These are phyloP conservation scores for Sebastes matsubarae DNA, from an alignment of 2,797 vertebrate genomes.

Conservation along the genomic window DNA sequence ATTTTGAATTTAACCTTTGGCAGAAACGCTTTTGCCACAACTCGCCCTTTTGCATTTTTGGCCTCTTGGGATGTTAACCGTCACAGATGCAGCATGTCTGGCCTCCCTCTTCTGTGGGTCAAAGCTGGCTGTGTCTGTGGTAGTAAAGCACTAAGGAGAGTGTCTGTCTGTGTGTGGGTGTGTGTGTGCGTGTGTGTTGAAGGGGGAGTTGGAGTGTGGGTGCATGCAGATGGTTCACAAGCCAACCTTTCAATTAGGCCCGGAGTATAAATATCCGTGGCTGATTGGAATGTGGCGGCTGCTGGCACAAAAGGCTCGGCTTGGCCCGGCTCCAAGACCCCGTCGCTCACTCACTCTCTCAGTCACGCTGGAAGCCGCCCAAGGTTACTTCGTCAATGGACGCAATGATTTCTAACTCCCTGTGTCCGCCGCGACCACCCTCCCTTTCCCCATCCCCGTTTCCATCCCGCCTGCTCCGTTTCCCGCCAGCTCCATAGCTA, in stretches of 20 bases:
- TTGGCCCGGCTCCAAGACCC: slow-evolving; percentile 78
- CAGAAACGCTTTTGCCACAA: slow-evolving; percentile 29
- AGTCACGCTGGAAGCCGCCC: slow-evolving; percentile 76
- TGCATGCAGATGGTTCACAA: slow-evolving; percentile 78
- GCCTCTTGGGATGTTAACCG: slow-evolving; percentile 47
- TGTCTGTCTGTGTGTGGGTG: slow-evolving; percentile 31
- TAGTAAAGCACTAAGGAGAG: slow-evolving; percentile 48
- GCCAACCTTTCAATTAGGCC: slow-evolving; percentile 83
- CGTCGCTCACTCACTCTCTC: slow-evolving; percentile 72
- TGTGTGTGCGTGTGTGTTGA: slow-evolving; percentile 29
- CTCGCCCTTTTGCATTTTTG: slow-evolving; percentile 38
- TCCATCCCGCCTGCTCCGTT: slow-evolving; percentile 36
- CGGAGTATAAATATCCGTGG: slow-evolving; percentile 79
- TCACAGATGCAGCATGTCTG: slow-evolving; percentile 61
- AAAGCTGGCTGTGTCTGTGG: slow-evolving; percentile 58
- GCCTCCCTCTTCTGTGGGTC: slow-evolving; percentile 64
- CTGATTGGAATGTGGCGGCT: slow-evolving; percentile 82
- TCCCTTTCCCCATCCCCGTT: slow-evolving; percentile 40
- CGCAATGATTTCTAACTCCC: slow-evolving; percentile 74
- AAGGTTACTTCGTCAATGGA: slow-evolving; percentile 82
- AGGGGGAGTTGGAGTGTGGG: slow-evolving; percentile 59
- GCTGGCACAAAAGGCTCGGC: slow-evolving; percentile 76
- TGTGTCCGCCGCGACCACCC: slow-evolving; percentile 57
- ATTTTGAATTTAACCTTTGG: slow-evolving; percentile 53
- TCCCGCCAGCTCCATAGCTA: slow-evolving; percentile 30